Conservation (phyloP, 53 echinoderm and acorn worm genomes). For the Arbacia lixula region DNA sequence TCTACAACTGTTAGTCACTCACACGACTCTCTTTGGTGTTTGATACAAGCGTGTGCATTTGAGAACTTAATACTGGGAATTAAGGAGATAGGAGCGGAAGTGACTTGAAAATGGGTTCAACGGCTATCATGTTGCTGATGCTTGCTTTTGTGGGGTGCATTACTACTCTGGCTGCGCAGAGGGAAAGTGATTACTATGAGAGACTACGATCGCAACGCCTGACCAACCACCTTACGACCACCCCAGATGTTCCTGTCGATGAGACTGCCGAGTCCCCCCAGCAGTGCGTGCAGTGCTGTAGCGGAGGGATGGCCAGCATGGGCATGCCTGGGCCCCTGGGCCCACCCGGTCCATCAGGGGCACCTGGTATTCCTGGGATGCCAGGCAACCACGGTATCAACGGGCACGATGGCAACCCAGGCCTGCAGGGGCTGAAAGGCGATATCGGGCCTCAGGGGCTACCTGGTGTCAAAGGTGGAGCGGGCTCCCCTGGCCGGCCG, state of each 20-base stretch:
- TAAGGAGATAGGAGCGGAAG: neutral
- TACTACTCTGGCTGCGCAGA: neutral
- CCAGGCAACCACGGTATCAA: conserved; percentile 82
- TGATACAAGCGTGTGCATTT: too few relatives aligned
- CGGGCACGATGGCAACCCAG: conserved; percentile 71
- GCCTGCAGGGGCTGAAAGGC: conserved; percentile 69
- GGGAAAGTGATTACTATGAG: conserved; percentile 6
- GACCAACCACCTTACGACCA: conserved; percentile 1
- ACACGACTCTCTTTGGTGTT: too few relatives aligned
- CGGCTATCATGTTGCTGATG: neutral
- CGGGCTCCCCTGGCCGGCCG: conserved; percentile 57
- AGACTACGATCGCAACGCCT: neutral
- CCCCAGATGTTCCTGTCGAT: neutral
- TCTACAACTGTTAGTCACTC: too few relatives aligned
- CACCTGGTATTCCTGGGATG: conserved; percentile 71
- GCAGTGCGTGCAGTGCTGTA: conserved; percentile 62
- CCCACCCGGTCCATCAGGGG: conserved; percentile 67
- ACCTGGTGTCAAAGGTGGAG: conserved; percentile 52
- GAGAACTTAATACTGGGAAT: too few relatives aligned
- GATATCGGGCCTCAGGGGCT: conserved; percentile 66
- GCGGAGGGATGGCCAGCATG: conserved; percentile 11
- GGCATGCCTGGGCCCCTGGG: conserved; percentile 71
- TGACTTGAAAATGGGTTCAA: conserved; percentile 10
- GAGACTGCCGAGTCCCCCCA: neutral
- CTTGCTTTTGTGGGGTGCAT: conserved; percentile 4